Conservation (phyloP, 1,140 invertebrate genomes). For the Agrilus planipennis region DNA sequence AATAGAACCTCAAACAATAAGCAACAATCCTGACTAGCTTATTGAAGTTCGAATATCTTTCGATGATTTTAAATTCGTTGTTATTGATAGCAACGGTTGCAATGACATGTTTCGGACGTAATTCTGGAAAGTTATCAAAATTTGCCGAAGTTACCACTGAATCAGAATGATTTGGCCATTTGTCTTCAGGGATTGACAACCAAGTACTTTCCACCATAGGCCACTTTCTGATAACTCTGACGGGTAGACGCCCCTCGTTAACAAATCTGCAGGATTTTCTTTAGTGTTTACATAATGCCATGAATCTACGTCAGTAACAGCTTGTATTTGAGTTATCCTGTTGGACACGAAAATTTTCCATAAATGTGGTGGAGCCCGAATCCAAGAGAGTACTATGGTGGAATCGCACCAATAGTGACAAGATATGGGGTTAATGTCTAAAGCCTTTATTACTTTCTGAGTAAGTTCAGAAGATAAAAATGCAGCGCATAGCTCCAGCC, state of each 20-base stretch:
- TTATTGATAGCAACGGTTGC: not conserved
- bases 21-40: not conserved
- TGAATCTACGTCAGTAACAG: conserved; percentile 2
- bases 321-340: conserved; percentile 27
- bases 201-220: conserved; percentile 3
- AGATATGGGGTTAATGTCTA: conserved; percentile 16
- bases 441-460: conserved; percentile 10
- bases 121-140: no score
- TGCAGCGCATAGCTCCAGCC: conserved; percentile 24
- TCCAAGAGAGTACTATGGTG: conserved; percentile 11
- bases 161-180: no score
- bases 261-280: conserved; percentile 23
- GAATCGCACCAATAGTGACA: conserved; percentile 11
- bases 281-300: conserved; percentile 20
- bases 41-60: not conserved
- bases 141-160: not conserved
- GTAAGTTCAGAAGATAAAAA: conserved; percentile 21
- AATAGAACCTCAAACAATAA: not conserved
- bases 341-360: conserved; percentile 25
- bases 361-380: conserved; percentile 7
- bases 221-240: not conserved
- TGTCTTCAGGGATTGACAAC: not conserved
- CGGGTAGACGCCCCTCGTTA: conserved; percentile 14
- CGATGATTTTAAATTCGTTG: not conserved
- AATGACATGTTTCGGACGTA: not conserved